A percentile compares a stretch with the other conserved stretches of the same genome.
phyloP scores from a whole-genome alignment of 2,113 vertebrate genomes.

The Calonectris borealis region DNA sequence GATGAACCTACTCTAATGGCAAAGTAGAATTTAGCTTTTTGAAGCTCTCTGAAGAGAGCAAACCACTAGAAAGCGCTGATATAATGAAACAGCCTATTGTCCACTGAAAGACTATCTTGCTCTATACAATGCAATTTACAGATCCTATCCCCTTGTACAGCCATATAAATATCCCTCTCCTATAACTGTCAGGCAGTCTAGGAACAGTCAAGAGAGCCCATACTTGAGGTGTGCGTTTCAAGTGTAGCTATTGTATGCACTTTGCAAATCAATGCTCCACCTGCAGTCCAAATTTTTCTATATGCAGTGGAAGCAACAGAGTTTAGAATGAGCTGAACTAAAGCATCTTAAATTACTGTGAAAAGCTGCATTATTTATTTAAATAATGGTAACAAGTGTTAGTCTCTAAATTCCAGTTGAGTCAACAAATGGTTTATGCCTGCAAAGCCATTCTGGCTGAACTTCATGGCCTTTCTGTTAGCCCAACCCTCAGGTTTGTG shows the following conservation, averaged over 20 bases:
- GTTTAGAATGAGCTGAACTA: neutral
- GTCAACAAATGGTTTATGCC: neutral
- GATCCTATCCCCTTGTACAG: neutral
- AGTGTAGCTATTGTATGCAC: neutral
- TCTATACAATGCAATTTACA: constrained; percentile 17
- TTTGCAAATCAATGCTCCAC: neutral
- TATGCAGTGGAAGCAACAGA: neutral
- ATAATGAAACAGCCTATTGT: neutral
- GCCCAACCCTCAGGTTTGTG: neutral
- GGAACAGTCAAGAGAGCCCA: neutral
- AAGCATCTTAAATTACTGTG: neutral
- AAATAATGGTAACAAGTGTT: neutral
- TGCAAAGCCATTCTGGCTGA: neutral
- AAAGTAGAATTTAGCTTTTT: constrained; percentile 27
- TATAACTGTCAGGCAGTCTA: neutral
- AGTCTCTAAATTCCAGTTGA: neutral
- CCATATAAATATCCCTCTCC: neutral
- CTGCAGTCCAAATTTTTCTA: neutral
- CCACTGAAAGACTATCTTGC: neutral
- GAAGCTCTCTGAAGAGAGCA: constrained; percentile 6
- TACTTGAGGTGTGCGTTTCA: accelerated
- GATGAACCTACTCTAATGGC: constrained; percentile 6
- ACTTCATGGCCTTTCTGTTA: neutral
- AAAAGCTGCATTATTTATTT: neutral
- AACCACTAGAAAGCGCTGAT: neutral